phyloP scores from a whole-genome alignment of 2,888 invertebrate genomes.

The Agrochola litura region DNA sequence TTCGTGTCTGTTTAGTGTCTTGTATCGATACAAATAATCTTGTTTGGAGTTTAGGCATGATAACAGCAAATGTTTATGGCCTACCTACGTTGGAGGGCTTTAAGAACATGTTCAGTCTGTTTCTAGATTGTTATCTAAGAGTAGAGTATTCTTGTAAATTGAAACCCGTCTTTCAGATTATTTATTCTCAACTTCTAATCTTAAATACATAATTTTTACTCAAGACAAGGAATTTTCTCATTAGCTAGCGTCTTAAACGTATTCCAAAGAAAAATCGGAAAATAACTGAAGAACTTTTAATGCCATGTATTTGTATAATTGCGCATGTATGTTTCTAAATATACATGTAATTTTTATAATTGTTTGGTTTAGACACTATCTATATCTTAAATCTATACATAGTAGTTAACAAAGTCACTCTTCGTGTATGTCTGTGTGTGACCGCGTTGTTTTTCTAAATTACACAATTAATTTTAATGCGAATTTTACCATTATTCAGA shows the following conservation, averaged over 20 bases:
- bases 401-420: no score
- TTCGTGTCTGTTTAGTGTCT: slow-evolving; percentile 52
- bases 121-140: background rate
- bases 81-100: slow-evolving; percentile 3
- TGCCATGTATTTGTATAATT: background rate
- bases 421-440: no score
- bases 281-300: background rate
- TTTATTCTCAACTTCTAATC: background rate
- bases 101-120: background rate
- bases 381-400: no score
- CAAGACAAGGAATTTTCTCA: background rate
- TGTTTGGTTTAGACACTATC: background rate
- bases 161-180: background rate
- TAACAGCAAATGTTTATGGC: slow-evolving; percentile 35
- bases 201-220: background rate
- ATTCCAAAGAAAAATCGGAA: background rate
- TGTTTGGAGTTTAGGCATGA: slow-evolving; percentile 42
- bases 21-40: slow-evolving; percentile 45
- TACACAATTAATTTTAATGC: no score
- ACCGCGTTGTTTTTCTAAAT: no score
- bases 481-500: no score
- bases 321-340: background rate
- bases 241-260: background rate
- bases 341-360: background rate
- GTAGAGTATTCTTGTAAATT: background rate